A percentile compares a stretch with the other conserved stretches of the same genome.
Conservation (phyloP, 1,140 invertebrate species). For the Polypedilum vanderplanki region DNA sequence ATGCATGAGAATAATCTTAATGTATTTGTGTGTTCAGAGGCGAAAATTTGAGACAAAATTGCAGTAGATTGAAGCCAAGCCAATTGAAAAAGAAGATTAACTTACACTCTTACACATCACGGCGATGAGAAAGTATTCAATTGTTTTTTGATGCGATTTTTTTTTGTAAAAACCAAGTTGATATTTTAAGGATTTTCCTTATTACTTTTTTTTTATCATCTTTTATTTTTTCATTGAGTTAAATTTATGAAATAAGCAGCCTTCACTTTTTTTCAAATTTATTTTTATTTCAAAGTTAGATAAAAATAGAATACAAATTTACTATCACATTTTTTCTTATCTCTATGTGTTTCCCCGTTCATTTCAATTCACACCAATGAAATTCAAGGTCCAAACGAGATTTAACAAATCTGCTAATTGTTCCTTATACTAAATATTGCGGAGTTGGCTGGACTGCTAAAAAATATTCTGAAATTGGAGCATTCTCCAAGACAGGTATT, state of each 20-base stretch:
- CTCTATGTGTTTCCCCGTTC: too few species aligned
- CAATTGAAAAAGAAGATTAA: conserved; percentile 13
- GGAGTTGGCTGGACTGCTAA: conserved; percentile 70
- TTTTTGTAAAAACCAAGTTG: too few species aligned
- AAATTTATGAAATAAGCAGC: too few species aligned
- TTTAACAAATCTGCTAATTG: conserved; percentile 50
- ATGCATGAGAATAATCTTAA: background rate
- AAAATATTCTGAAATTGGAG: conserved; percentile 64
- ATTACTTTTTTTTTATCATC: too few species aligned
- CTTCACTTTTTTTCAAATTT: background rate
- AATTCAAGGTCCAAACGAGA: conserved; percentile 38
- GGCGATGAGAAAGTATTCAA: background rate
- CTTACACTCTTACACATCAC: background rate
- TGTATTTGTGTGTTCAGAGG: too few species aligned
- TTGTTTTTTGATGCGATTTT: conserved; percentile 10
- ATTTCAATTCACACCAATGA: background rate
- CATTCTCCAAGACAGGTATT: conserved; percentile 49
- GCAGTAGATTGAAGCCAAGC: background rate
- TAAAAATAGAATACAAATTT: too few species aligned
- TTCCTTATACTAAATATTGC: conserved; percentile 83
- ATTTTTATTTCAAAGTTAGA: background rate
- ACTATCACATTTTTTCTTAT: too few species aligned
- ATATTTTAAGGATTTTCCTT: too few species aligned
- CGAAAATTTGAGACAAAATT: too few species aligned
- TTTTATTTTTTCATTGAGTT: too few species aligned